Evolutionary conservation across 92 coral and sea anemone species (phyloP), one percentile per base, ranked within the genome.

Genomic region (Micromussa lordhowensis): DNA sequence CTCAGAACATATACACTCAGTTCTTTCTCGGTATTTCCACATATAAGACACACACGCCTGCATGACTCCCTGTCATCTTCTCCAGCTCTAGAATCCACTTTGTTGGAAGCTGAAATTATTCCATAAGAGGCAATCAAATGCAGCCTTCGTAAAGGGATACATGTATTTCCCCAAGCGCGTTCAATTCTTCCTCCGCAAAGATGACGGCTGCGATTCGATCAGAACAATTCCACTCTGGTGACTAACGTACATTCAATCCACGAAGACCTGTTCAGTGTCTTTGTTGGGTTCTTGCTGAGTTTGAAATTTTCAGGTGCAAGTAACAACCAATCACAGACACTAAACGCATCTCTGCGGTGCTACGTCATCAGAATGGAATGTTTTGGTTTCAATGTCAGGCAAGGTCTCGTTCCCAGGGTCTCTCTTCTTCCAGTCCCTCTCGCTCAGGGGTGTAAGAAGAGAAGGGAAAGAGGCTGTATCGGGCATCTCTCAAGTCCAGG

Each of bases 1-100:
- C 92, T 92, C 80, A 92, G 80, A n/a, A 90, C 83, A 57, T 85
- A 85, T 61, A 92, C 38, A 48, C 78, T 79, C 90, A 92, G 72
- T 36, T 78, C 69, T 14, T 73, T 79, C 14, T 74, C 80, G 59
- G 83, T 83, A 80, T 61, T 89, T 24, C 87, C 81, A 85, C 84
- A 88, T 17, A 92, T 84, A 68, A 88, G 83, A 68, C 94, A 92
- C 64, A 88, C 57, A 55, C 94, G 78, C 30, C 64, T 63, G 83
- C 15, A 14, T 4, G 28, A 40, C 34, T 63, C 75, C 0, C 5
- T 19, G 76, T 63, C 66, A 15, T 83, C 69, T 11, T 44, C 83
- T 15, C 34, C 83, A 44, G 5, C 57, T 44, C 57, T 73, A 19
- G 68, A 28, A 29, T 86, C 83, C 3, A 48, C 8, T 48, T 35